Conservation (phyloP, 2,888 invertebrate genomes). For the Euphydryas editha region DNA sequence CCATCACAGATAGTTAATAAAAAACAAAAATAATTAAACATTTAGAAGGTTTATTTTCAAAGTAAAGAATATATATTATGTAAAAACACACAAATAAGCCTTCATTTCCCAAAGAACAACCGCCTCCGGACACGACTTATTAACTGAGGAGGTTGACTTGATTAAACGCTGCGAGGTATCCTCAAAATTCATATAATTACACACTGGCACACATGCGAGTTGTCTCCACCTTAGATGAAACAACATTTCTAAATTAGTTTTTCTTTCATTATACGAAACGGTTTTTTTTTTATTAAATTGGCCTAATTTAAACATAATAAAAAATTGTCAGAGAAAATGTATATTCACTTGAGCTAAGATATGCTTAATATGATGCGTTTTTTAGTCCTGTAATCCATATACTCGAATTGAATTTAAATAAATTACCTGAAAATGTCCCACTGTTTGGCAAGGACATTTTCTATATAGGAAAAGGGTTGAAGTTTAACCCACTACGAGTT, state of each 20-base stretch:
- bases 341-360: too few species aligned
- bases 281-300: not conserved
- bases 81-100: not conserved
- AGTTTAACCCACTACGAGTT: too few species aligned
- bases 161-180: constrained; percentile 25
- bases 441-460: too few species aligned
- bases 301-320: not conserved
- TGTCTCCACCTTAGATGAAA: not conserved
- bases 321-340: too few species aligned
- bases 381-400: too few species aligned
- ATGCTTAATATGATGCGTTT: too few species aligned
- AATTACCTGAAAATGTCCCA: too few species aligned
- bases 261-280: not conserved
- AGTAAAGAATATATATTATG: not conserved
- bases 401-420: too few species aligned
- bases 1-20: too few species aligned
- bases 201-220: not conserved
- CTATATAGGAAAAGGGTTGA: too few species aligned
- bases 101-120: constrained; percentile 11
- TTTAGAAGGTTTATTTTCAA: not conserved
- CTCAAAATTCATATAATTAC: constrained; percentile 19
- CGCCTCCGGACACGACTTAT: constrained; percentile 23
- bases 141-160: constrained; percentile 28
- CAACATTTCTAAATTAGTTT: constrained; percentile 3
- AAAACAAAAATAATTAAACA: not conserved